A percentile compares a stretch with the other conserved stretches of the same genome.
These are phyloP conservation scores for Drosophila repletoides DNA, from an alignment of 1,140 invertebrate genomes.

Conservation along the genomic window DNA sequence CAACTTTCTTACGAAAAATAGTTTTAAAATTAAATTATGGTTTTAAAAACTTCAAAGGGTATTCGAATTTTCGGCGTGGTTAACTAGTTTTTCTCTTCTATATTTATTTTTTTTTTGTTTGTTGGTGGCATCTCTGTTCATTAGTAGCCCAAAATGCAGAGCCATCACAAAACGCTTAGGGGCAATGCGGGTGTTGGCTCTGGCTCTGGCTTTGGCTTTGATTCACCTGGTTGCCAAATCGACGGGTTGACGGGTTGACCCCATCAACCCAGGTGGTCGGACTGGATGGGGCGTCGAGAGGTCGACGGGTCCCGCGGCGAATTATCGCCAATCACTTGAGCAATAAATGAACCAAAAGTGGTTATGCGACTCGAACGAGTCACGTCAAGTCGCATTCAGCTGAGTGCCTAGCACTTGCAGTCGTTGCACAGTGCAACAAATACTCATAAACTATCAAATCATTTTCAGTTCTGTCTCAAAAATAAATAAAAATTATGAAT, in stretches of 20 bases:
- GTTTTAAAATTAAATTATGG: too few relatives aligned
- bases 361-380: conserved; percentile 42
- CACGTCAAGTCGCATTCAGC: conserved; percentile 1
- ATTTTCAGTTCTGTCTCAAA: too few relatives aligned
- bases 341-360: conserved; percentile 61
- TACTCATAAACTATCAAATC: too few relatives aligned
- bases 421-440: conserved; percentile 14
- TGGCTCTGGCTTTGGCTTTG: not conserved
- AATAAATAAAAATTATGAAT: too few relatives aligned
- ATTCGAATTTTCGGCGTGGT: conserved; percentile 11
- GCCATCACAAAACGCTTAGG: conserved; percentile 40
- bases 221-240: conserved; percentile 20
- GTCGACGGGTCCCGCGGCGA: conserved; percentile 47
- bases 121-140: not conserved
- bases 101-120: not conserved
- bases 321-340: conserved; percentile 62
- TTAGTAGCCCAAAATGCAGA: conserved; percentile 7
- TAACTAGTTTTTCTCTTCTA: not conserved
- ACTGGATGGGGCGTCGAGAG: too few relatives aligned
- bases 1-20: too few relatives aligned
- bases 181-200: conserved; percentile 26
- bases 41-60: not conserved
- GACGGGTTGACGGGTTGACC: not conserved
- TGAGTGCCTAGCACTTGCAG: conserved; percentile 1
- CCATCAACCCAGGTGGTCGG: too few relatives aligned